These are phyloP conservation scores for Geotrupes spiniger DNA, from an alignment of 2,888 invertebrate genomes.

Conservation along the genomic window DNA sequence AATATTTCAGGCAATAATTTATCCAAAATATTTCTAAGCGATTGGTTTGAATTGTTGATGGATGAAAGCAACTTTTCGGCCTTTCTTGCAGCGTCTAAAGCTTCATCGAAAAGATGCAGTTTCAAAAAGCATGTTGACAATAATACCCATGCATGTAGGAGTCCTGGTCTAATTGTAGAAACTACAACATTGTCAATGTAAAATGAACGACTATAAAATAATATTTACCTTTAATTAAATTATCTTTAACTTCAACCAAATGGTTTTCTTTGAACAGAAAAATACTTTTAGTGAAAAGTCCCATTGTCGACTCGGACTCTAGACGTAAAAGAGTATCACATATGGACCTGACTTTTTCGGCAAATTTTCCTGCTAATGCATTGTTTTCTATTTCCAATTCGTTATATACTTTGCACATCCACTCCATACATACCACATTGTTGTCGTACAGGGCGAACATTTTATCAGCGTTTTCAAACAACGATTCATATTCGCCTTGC, in stretches of 20 bases:
- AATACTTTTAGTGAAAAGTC: conserved; percentile 61
- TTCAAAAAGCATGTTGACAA: conserved; percentile 51
- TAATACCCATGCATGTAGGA: conserved; percentile 52
- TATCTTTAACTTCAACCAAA: conserved; percentile 57
- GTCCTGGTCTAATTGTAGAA: conserved; percentile 44
- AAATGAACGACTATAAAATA: conserved; percentile 17
- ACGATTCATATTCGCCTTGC: conserved; percentile 45
- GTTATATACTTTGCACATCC: conserved; percentile 61
- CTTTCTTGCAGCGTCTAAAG: conserved; percentile 46
- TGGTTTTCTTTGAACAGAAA: conserved; percentile 54
- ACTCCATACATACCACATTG: conserved; percentile 56
- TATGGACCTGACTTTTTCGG: conserved; percentile 15
- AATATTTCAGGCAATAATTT: conserved; percentile 47
- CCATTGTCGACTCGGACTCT: conserved; percentile 61
- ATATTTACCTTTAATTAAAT: conserved; percentile 47
- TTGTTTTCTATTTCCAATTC: conserved; percentile 47
- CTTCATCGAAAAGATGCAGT: conserved; percentile 55
- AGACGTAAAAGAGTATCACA: conserved; percentile 55
- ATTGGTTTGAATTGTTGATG: conserved; percentile 35
- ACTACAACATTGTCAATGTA: conserved; percentile 23
- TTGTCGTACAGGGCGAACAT: conserved; percentile 53
- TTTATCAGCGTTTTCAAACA: conserved; percentile 51
- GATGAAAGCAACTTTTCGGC: conserved; percentile 44
- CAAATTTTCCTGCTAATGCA: conserved; percentile 15
- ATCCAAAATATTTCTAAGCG: conserved; percentile 38